Base-by-base conservation (phyloP, 2,113 vertebrate genomes). In the Lepisosteus oculatus region DNA sequence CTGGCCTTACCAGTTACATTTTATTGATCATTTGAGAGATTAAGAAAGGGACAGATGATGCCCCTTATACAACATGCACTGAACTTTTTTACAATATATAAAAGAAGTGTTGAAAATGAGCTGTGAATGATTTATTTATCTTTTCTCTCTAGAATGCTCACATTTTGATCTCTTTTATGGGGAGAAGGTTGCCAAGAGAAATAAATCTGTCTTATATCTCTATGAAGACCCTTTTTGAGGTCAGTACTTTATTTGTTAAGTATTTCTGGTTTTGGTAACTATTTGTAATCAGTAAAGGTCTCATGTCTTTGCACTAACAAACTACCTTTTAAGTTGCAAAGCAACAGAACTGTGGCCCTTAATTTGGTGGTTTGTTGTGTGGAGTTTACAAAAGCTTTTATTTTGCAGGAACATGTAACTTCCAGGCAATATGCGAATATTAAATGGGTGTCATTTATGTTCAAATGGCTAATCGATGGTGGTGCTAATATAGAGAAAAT, bases 171-270 rank as follows among this genome's bases (percentile, higher is more conserved):
- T 78, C 81, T 1, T 77, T 0, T 78, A 69, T 59, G 86, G 84
- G 74, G 77, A 84, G 2, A 5, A 54, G 6, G 0, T 69, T 93
- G 13, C 91, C 91, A 0, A 0, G 8, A 68, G 71, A 81, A 64
- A 80, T 93, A n/a, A 78, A 61, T 8, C 83, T 90, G 55, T 79
- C 76, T 29, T 84, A 87, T 8, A 61, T 94, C 45, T 86, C 91
- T 3, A 76, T 94, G 76, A 92, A 79, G 76, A 80, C 55, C 72
- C 88, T 94, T 13, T 94, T 93, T 79, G 86, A 90, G 89, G 92
- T 94, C 84, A 73, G 77, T 42, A 8, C 8, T 12, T 41, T 3
- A 65, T 17, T 13, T n/a, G 13, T 11, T 55, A 2, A 55, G 29
- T 29, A 55, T 55, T 55, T 55, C 3, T 55, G 8, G 55, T 55